These are phyloP conservation scores for Drosophila simulans DNA, from an alignment of 1,140 invertebrate species.

Conservation along the genomic window DNA sequence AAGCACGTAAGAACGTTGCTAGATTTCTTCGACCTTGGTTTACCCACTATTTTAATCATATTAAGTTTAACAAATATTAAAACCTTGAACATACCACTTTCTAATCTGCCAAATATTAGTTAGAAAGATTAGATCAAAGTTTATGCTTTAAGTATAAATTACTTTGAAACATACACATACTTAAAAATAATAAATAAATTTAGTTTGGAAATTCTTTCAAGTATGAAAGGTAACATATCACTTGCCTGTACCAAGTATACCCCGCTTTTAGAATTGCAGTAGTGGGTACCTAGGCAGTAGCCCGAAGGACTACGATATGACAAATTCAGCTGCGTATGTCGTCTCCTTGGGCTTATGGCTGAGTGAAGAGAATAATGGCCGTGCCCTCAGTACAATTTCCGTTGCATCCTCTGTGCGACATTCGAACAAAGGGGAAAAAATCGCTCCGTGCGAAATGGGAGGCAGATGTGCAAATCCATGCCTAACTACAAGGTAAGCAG, in stretches of 20 bases:
- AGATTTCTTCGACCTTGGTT: neutral
- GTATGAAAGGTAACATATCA: no score
- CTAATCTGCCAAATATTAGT: no score
- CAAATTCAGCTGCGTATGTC: conserved; percentile 61
- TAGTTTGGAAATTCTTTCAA: no score
- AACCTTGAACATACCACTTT: no score
- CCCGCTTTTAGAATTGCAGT: neutral
- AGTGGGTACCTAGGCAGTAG: conserved; percentile 6
- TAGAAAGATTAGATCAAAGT: no score
- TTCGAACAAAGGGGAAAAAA: conserved; percentile 17
- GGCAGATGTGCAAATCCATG: conserved; percentile 55
- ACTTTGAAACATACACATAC: no score
- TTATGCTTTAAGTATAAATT: no score
- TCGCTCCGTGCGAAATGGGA: neutral
- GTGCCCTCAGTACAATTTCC: conserved; percentile 68
- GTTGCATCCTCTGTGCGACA: conserved; percentile 53
- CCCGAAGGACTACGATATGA: conserved; percentile 38
- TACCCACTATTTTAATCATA: neutral
- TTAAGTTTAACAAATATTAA: no score
- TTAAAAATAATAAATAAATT: no score
- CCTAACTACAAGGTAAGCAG: conserved; percentile 77
- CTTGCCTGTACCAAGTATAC: neutral
- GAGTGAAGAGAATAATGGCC: conserved; percentile 35
- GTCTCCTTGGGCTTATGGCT: conserved; percentile 33
- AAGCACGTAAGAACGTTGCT: neutral